Base-by-base conservation (phyloP, 1,140 invertebrate species). In the Cecropterus lyciades region DNA sequence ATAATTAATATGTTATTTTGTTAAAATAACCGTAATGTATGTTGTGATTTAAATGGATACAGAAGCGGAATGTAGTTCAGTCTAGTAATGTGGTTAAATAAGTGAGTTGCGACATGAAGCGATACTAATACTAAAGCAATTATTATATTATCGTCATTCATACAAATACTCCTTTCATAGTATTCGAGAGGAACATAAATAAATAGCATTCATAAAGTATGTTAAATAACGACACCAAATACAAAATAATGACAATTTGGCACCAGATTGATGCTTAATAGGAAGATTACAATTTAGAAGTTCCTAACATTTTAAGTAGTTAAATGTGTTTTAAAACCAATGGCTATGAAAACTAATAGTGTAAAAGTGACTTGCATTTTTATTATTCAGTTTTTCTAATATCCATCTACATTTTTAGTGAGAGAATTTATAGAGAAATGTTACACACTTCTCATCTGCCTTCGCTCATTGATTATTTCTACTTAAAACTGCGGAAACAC, bases 171-270 rank as follows among this genome's bases (percentile, higher is more conserved):
- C 15, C 11, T 56, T 42, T 17, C 49, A 56, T 15, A 63, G 67
- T 71, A 78, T 79, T 79, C 71, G 76, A 79, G 73, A 79, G 70
- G 73, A 75, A 79, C 67, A 57, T 75, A 57, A 48, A 53, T 77
- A 57, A 48, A 48, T 77, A 69, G 49, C 63, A 24, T 65, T 51
- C 56, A 57, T 46, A 40, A 24, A 52, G 46, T 37, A 65, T 63
- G 59, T 57, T 46, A 55, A 27, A 66, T 56, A 40, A 40, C 37
- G 20, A 65, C 20, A 68, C 15, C 42, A 62, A 59, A 65, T 55
- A 49, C 43, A 45, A 15, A 20, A 16, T n/a, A 46, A 55, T 15
- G 24, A 30, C 14, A 53, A 43, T 65, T 43, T 59, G 56, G 56
- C 56, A 59, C 56, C 43, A 33, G 13, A 48, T 15, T 24, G 45